These are phyloP conservation scores for Cynoglossus semilaevis DNA, from an alignment of 2,113 vertebrate genomes.

Conservation along the genomic window DNA sequence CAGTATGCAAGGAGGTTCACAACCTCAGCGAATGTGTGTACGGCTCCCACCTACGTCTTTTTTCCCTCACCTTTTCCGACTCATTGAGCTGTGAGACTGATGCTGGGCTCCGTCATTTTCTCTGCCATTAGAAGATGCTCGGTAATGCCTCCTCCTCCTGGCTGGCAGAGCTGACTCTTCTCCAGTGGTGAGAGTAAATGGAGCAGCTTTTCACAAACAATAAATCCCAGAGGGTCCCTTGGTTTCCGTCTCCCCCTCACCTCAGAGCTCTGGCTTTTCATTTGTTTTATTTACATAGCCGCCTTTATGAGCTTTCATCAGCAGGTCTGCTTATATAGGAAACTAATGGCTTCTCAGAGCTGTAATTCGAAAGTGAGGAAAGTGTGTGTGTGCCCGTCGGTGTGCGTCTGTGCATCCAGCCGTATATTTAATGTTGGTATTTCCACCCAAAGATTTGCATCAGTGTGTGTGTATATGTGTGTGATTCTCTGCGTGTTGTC, in stretches of 20 bases:
- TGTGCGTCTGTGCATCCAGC: slow-evolving; percentile 52
- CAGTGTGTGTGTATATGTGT: slow-evolving; percentile 10
- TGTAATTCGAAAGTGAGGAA: slow-evolving; percentile 41
- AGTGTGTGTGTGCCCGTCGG: slow-evolving; percentile 4
- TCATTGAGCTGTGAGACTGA: slow-evolving; percentile 46
- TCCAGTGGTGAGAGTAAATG: slow-evolving; percentile 72
- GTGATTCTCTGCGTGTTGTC: slow-evolving; percentile 9
- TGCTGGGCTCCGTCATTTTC: slow-evolving; percentile 31
- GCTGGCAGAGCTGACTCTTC: slow-evolving; percentile 65
- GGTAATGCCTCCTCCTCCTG: slow-evolving; percentile 48
- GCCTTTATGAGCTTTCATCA: slow-evolving; percentile 76
- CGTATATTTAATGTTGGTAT: slow-evolving; percentile 58
- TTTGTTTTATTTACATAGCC: slow-evolving; percentile 77
- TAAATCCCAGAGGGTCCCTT: slow-evolving; percentile 63
- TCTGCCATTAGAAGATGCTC: slow-evolving; percentile 57
- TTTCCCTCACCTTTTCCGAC: slow-evolving; percentile 40
- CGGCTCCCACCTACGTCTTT: slow-evolving; percentile 49
- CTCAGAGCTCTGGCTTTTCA: slow-evolving; percentile 68
- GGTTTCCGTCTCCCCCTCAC: slow-evolving; percentile 51
- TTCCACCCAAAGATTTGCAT: slow-evolving; percentile 32
- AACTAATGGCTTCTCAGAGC: slow-evolving; percentile 66
- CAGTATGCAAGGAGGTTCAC: slow-evolving; percentile 41
- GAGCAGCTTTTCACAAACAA: slow-evolving; percentile 76
- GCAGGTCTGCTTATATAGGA: slow-evolving; percentile 68
- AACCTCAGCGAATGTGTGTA: slow-evolving; percentile 24